Evolutionary conservation across 2,113 vertebrate species (phyloP), one percentile per base, ranked within the genome.

Genomic region (Esox niger): DNA sequence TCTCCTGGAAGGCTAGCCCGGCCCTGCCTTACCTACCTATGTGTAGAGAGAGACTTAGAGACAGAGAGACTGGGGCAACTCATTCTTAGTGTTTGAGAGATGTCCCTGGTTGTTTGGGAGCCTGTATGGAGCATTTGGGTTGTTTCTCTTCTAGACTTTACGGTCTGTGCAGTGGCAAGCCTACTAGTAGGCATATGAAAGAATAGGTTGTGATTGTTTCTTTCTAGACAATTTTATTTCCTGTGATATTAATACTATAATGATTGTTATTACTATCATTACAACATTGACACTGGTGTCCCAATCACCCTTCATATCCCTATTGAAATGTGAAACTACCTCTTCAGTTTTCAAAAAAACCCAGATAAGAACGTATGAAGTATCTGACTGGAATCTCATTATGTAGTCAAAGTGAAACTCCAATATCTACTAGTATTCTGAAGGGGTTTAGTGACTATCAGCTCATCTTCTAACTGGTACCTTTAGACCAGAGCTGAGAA

Each of bases 261-360:
- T 32, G n/a, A n/a, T 61, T 68, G 68, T 58, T 72, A 46, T 69
- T 67, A 70, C 75, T 77, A 66, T 27, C 65, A 20, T 79, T 62
- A 60, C 49, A n/a, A 74, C n/a, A 71, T 81, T 72, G 70, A 78
- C 85, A 76, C 64, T 74, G 54, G 46, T 71, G 35, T 79, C 55
- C 74, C 56, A 43, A 62, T 76, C 54, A 66, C 38, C 67, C 66
- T 74, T 66, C 66, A 62, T 61, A 69, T 83, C 81, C 74, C 74
- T 66, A 80, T 71, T 76, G 57, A 75, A 89, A 87, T 88, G 86
- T 86, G 86, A 86, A 89, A 69, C 86, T 86, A 88, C 88, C 88
- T 89, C 88, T 77, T 77, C 56, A 75, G 68, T 75, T 73, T 54
- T 73, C 69, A 74, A 64, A 26, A 33, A 63, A 35, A 38, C 26